Base-by-base conservation (phyloP, 2,113 vertebrate genomes). In the Dasypus novemcinctus region DNA sequence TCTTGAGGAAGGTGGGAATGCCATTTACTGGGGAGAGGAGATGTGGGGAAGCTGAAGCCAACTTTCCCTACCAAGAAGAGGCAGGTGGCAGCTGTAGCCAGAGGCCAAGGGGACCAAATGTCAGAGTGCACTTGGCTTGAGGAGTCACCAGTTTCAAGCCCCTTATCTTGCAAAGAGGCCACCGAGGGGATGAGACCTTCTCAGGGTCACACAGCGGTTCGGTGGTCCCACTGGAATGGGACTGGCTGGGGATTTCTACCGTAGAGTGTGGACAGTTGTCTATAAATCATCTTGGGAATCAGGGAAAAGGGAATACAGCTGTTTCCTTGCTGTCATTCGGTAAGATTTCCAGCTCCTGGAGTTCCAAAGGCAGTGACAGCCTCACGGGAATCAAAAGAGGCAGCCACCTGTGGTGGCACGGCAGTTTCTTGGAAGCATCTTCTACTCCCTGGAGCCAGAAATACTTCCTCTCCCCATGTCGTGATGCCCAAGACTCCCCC, bases 201-300 rank as follows among this genome's bases (percentile, higher is more conserved):
- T 20, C 25, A 36, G 18, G 27, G 57, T 27, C 25, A 57, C 33
- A 2, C 17, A 36, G 66, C 69, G 43, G 86, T 3, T 2, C 41
- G 0, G 0, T 46, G 75, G 18, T 61, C 83, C 18, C 0, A 0
- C 36, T 33, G 46, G 3, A 21, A 33, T 52, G 33, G 64, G 9
- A 9, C 76, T 36, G 25, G 13, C 46, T 11, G n/a, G 59, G 33
- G 31, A 14, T 57, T 7, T n/a, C 68, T 78, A 17, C 33, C 31
- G 23, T 15, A 43, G 27, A 76, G 6, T 78, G 41, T 43, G 66
- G 46, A 29, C 29, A 57, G 7, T 57, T 29, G 75, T 31, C 38
- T 71, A 63, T n/a, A 54, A 7, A 21, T 18, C 72, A 27, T 43
- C 4, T 6, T 8, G 43, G 74, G 38, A 71, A 14, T 11, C 14